Evolutionary conservation across 2,888 invertebrate species (phyloP).

Genomic region (Drosophila buzzatii): DNA sequence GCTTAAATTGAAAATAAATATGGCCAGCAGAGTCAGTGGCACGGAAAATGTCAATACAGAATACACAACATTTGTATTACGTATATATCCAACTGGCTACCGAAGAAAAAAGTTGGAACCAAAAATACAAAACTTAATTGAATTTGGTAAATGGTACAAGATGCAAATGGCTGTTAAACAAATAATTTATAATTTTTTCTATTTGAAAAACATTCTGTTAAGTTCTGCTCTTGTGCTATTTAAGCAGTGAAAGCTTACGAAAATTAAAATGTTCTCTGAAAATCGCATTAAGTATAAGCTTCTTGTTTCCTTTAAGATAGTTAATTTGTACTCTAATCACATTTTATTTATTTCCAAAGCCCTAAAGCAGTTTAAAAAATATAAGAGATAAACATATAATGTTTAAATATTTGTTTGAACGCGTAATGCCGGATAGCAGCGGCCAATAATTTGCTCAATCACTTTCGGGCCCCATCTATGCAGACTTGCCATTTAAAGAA

Average conservation of each 20-base stretch:
- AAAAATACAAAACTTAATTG: neutral
- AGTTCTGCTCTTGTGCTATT: too few species aligned
- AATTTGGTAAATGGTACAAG: neutral
- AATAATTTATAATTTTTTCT: neutral
- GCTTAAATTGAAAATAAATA: constrained; percentile 72
- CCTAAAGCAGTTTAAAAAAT: neutral
- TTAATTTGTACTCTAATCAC: neutral
- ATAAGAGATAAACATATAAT: neutral
- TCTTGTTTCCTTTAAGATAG: too few species aligned
- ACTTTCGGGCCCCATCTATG: too few species aligned
- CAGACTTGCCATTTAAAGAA: neutral
- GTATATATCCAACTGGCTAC: neutral
- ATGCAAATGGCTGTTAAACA: neutral
- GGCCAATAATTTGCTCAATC: neutral
- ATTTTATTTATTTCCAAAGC: neutral
- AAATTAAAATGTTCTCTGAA: neutral
- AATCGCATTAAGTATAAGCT: too few species aligned
- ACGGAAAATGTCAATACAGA: constrained; percentile 57
- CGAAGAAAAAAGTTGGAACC: neutral
- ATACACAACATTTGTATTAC: constrained; percentile 29
- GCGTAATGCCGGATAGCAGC: neutral
- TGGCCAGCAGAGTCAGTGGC: constrained; percentile 27
- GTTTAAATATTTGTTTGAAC: neutral
- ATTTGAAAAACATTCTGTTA: neutral
- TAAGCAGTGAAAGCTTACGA: too few species aligned